Conservation (phyloP, 2,797 vertebrate species). For the Vultur gryphus region DNA sequence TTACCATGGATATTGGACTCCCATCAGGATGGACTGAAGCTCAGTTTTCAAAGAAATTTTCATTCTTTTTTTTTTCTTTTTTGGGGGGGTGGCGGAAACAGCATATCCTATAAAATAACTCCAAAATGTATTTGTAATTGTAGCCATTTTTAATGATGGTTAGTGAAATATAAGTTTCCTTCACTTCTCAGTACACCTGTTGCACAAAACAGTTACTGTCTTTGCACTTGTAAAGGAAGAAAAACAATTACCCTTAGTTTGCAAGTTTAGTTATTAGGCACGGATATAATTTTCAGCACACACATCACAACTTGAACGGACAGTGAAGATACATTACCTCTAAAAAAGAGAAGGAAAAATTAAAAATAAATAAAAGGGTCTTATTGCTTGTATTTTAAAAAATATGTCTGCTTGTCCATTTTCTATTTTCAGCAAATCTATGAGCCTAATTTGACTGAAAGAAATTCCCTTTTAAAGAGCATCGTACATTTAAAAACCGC, state of each 20-base stretch:
- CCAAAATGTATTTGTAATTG: neutral
- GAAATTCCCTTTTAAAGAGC: neutral
- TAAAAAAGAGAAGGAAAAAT: neutral
- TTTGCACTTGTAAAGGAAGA: neutral
- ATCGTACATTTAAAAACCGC: accelerated
- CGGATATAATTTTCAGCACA: neutral
- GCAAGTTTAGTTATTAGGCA: neutral
- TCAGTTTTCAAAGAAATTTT: neutral
- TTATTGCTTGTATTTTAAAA: neutral
- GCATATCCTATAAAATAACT: neutral
- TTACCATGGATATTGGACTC: neutral
- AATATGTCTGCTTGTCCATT: neutral
- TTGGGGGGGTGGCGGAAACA: neutral
- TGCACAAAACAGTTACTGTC: neutral
- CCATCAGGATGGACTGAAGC: neutral
- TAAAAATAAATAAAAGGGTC: neutral
- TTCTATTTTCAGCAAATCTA: neutral
- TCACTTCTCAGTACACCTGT: neutral
- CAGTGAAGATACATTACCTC: neutral
- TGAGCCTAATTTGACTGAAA: neutral
- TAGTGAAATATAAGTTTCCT: neutral
- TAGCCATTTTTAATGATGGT: neutral
- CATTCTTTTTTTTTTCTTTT: neutral
- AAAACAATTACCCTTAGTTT: neutral
- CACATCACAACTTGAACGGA: neutral